Conservation (phyloP, 1,140 invertebrate genomes). For the Triops longicaudatus region DNA sequence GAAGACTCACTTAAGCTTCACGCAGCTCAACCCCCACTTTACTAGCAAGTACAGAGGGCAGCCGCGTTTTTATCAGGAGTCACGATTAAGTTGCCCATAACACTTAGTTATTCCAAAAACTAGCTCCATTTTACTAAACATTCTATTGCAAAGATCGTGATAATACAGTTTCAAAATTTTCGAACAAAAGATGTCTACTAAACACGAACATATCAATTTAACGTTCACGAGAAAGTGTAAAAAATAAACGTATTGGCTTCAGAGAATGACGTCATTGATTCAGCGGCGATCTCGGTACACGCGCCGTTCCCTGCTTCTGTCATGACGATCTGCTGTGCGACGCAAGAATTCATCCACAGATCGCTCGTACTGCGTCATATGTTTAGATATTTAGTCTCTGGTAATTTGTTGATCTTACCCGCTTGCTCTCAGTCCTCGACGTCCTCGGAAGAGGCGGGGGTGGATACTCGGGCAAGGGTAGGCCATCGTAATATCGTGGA, state of each 20-base stretch:
- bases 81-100: background rate
- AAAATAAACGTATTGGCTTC: background rate
- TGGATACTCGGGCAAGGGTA: slow-evolving; percentile 51
- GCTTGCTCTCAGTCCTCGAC: slow-evolving; percentile 23
- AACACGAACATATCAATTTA: background rate
- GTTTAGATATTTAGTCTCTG: slow-evolving; percentile 6
- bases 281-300: slow-evolving; percentile 43
- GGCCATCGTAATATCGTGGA: slow-evolving; percentile 69
- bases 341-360: slow-evolving; percentile 85
- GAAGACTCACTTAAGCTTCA: slow-evolving; percentile 59
- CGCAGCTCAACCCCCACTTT: slow-evolving; percentile 37
- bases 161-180: slow-evolving; percentile 4
- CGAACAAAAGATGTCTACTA: background rate
- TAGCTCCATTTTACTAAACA: slow-evolving; percentile 8
- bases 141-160: background rate
- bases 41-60: background rate
- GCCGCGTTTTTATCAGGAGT: background rate
- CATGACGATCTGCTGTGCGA: slow-evolving; percentile 57
- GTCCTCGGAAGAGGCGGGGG: slow-evolving; percentile 39
- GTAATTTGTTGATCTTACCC: slow-evolving; percentile 10
- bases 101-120: background rate
- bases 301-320: slow-evolving; percentile 45
- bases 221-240: background rate
- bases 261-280: background rate
- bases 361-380: slow-evolving; percentile 57